Evolutionary conservation across 1,140 invertebrate species (phyloP), one percentile per base, ranked within the genome.

Genomic region (Hermetia illucens): DNA sequence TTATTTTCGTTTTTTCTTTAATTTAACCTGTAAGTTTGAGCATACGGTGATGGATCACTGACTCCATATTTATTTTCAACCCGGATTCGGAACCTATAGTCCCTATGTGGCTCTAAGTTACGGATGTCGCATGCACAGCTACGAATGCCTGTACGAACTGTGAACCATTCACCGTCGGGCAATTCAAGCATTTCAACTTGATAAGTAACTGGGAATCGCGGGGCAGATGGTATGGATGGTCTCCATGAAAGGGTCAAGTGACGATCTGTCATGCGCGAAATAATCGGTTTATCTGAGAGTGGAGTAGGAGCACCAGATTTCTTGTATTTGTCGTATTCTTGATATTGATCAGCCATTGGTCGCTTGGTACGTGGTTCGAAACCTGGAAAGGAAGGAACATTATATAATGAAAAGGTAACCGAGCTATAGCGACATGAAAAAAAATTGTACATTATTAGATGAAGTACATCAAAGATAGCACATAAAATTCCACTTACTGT

Each of bases 1-100:
- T n/a, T n/a, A n/a, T n/a, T n/a, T n/a, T n/a, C n/a, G n/a, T n/a
- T n/a, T n/a, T n/a, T n/a, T n/a, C n/a, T n/a, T n/a, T n/a, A n/a
- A n/a, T n/a, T n/a, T n/a, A 27, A 54, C 55, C 54, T 69, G 49
- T 82, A 82, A 0, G 87, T 91, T 36, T 79, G 71, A 0, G 79
- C 81, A 53, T 76, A 88, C 5, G 88, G 87, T 21, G 85, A 91
- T 0, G 92, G 90, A 55, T 95, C 91, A 58, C 88, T 92, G n/a
- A 94, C 74, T n/a, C 91, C 92, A 52, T 87, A 89, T 58, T 90
- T 88, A 57, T 95, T 95, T 53, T 94, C 89, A 2, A 94, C 91
- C n/a, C 90, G 72, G 19, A 95, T 74, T 31, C 91, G 69, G 66
- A 94, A 94, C 54, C 82, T 82, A 62, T 93, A 94, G 63, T 94